A percentile compares a stretch with the other conserved stretches of the same genome.
phyloP scores from a whole-genome alignment of 1,140 invertebrate species.

The Microplitis demolitor region DNA sequence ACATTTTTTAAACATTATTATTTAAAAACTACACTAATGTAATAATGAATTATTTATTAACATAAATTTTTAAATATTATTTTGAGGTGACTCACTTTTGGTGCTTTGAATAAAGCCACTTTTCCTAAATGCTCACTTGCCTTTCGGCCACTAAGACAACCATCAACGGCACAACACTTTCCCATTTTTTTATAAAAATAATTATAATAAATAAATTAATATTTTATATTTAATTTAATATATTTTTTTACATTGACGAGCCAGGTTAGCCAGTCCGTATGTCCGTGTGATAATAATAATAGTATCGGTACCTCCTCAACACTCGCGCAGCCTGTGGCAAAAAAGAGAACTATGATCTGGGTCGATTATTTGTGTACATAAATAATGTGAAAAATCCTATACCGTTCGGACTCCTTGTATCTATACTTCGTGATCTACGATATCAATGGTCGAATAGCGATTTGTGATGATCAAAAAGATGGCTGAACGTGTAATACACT shows the following conservation, averaged over 20 bases:
- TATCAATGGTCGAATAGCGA: no score
- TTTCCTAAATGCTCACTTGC: neutral
- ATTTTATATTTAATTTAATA: slow-evolving; percentile 5
- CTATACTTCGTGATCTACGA: no score
- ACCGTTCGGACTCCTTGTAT: neutral
- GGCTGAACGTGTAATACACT: no score
- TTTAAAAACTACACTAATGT: neutral
- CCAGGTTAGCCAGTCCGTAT: neutral
- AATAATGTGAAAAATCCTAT: neutral
- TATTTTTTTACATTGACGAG: neutral
- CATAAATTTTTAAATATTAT: slow-evolving; percentile 3
- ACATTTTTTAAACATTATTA: neutral
- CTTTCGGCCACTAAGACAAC: slow-evolving; percentile 5
- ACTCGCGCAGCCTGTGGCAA: slow-evolving; percentile 2
- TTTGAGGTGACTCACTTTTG: slow-evolving; percentile 10
- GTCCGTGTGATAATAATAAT: slow-evolving; percentile 4
- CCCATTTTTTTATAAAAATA: neutral
- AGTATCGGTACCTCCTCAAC: neutral
- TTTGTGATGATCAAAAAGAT: no score
- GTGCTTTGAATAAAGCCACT: slow-evolving; percentile 11
- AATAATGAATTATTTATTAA: neutral
- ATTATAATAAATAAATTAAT: neutral
- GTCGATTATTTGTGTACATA: neutral
- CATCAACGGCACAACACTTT: slow-evolving; percentile 6
- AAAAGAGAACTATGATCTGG: slow-evolving; percentile 3